phyloP scores from a whole-genome alignment of 2,113 vertebrate species.

The Epinephelus cyanopodus region DNA sequence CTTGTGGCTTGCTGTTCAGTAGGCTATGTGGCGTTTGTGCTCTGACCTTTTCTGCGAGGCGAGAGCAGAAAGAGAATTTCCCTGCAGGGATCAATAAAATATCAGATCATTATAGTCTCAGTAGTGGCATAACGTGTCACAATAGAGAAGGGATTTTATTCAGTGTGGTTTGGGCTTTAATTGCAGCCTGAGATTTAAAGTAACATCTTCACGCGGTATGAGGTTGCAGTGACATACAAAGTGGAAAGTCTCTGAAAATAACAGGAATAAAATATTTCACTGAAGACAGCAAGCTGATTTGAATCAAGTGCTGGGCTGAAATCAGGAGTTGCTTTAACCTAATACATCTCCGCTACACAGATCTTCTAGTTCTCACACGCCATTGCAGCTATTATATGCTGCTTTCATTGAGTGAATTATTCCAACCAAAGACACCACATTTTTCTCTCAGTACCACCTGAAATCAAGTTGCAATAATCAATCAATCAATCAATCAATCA shows the following conservation, averaged over 20 bases:
- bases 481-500: not conserved
- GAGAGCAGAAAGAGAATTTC: constrained; percentile 18
- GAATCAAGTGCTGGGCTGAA: not conserved
- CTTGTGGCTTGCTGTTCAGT: constrained; percentile 10
- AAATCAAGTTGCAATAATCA: not conserved
- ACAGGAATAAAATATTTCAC: not conserved
- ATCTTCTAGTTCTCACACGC: not conserved
- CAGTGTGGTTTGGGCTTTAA: constrained; percentile 13
- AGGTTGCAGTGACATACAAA: not conserved
- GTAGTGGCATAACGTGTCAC: constrained; percentile 35
- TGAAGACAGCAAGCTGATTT: not conserved
- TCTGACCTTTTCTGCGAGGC: constrained; percentile 47
- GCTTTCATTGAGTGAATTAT: not conserved
- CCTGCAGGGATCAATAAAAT: constrained; percentile 53
- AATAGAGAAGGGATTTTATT: constrained; percentile 20
- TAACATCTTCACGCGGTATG: not conserved
- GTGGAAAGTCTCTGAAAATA: not conserved
- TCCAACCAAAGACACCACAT: too few relatives aligned
- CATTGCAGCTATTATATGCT: not conserved
- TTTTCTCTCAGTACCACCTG: not conserved
- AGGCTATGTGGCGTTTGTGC: constrained; percentile 29
- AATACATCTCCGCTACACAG: not conserved
- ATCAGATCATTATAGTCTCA: constrained; percentile 43
- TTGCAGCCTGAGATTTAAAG: not conserved
- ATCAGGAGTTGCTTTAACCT: not conserved